Conservation (phyloP, 2,797 vertebrate genomes). For the Scomberomorus guttatus region DNA sequence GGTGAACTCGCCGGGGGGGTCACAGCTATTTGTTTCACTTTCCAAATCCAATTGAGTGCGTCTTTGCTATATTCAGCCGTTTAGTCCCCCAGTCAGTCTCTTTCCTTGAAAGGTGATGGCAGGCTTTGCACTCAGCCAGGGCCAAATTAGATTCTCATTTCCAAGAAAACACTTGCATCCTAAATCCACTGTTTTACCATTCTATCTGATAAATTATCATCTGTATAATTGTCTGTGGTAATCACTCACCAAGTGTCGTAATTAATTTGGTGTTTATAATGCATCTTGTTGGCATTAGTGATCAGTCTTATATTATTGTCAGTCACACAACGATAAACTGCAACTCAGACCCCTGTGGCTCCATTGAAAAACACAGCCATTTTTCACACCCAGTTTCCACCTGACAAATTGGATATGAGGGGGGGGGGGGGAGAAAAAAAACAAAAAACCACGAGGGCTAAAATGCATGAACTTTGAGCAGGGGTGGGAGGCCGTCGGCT, state of each 20-base stretch:
- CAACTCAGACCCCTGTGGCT: slow-evolving; percentile 48
- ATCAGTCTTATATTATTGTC: slow-evolving; percentile 62
- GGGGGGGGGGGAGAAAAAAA: neutral
- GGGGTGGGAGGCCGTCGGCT: slow-evolving; percentile 47
- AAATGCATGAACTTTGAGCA: slow-evolving; percentile 57
- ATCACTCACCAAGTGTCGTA: slow-evolving; percentile 39
- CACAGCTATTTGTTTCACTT: slow-evolving; percentile 74
- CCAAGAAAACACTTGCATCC: slow-evolving; percentile 1
- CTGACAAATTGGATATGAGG: slow-evolving; percentile 66
- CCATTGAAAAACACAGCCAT: slow-evolving; percentile 54
- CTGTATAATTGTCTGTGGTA: slow-evolving; percentile 33
- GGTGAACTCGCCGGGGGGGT: slow-evolving; percentile 60
- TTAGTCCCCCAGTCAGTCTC: slow-evolving; percentile 37
- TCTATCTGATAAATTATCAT: slow-evolving; percentile 14
- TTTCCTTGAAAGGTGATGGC: slow-evolving; percentile 36
- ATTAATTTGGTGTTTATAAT: slow-evolving; percentile 47
- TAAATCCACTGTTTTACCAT: slow-evolving; percentile 8
- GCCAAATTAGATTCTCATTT: slow-evolving; percentile 32
- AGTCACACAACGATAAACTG: slow-evolving; percentile 54
- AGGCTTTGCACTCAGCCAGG: slow-evolving; percentile 12
- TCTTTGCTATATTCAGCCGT: slow-evolving; percentile 57
- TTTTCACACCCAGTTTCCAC: slow-evolving; percentile 72
- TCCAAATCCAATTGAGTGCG: slow-evolving; percentile 65
- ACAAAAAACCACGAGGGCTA: slow-evolving; percentile 16
- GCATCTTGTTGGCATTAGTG: slow-evolving; percentile 29